A percentile compares a stretch with the other conserved stretches of the same genome.
Conservation (phyloP, 2,888 invertebrate genomes). For the Chrysopilus asiliformis region DNA sequence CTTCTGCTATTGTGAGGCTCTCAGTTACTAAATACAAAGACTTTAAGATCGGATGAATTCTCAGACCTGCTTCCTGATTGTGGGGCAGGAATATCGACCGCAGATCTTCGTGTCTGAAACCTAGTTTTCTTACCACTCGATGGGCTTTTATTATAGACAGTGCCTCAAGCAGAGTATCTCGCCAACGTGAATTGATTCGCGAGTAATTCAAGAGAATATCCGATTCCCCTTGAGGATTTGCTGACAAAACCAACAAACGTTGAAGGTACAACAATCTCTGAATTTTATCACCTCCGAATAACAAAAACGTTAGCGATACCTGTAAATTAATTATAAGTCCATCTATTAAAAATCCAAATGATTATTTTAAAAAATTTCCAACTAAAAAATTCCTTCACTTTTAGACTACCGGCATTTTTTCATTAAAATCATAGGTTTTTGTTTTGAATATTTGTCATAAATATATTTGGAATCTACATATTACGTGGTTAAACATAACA, state of each 20-base stretch:
- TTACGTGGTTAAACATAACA: too few species aligned
- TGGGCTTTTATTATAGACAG: conserved; percentile 37
- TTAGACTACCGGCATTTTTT: too few species aligned
- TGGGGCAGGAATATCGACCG: conserved; percentile 29
- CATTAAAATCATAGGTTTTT: too few species aligned
- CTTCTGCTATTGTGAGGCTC: conserved; percentile 26
- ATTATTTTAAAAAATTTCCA: too few species aligned
- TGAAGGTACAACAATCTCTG: conserved; percentile 17
- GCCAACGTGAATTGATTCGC: conserved; percentile 31
- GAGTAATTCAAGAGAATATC: conserved; percentile 25
- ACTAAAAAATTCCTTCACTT: too few species aligned
- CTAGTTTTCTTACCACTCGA: conserved; percentile 31
- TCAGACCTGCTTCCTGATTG: conserved; percentile 25
- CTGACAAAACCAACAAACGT: conserved; percentile 21
- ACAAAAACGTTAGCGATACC: conserved; percentile 28
- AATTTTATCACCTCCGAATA: conserved; percentile 24
- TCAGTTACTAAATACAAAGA: conserved; percentile 37
- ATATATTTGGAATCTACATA: too few species aligned
- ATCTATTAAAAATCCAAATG: conserved; percentile 10
- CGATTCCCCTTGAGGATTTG: conserved; percentile 9
- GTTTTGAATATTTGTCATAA: too few species aligned
- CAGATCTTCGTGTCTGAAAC: conserved; percentile 25
- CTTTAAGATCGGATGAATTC: conserved; percentile 37
- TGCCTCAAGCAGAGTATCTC: conserved; percentile 38
- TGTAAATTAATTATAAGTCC: conserved; percentile 12